Evolutionary conservation across 2,113 vertebrate genomes (phyloP).

Genomic region (Hippocampus abdominalis): DNA sequence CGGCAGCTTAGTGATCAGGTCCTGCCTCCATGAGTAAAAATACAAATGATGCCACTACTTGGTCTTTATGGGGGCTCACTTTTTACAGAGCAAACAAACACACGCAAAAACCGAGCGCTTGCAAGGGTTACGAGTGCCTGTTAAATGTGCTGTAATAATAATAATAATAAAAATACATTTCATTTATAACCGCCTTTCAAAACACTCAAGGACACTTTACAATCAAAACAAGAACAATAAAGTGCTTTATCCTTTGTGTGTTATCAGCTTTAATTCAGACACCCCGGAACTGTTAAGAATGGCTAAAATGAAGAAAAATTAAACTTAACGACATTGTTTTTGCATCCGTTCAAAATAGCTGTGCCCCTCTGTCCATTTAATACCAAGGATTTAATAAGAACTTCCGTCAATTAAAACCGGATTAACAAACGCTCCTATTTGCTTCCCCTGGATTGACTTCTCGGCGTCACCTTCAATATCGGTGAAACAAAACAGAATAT

Average conservation of each 20-base stretch:
- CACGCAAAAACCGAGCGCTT: too few species aligned
- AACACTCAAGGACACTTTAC: too few species aligned
- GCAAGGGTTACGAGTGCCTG: too few species aligned
- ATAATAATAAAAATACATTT: too few species aligned
- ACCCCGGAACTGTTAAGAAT: neutral
- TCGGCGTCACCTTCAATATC: constrained; percentile 9
- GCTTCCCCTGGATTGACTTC: constrained; percentile 15
- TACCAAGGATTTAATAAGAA: constrained; percentile 24
- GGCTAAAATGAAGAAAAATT: neutral
- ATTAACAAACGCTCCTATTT: constrained; percentile 22
- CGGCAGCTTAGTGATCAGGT: too few species aligned
- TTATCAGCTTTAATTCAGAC: neutral
- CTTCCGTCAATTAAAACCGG: constrained; percentile 6
- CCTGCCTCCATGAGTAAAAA: too few species aligned
- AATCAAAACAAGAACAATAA: too few species aligned
- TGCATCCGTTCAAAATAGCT: neutral
- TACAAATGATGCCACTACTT: too few species aligned
- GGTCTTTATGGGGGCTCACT: too few species aligned
- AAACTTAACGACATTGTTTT: neutral
- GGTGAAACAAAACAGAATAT: constrained; percentile 8
- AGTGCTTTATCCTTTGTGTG: neutral
- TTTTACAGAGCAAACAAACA: too few species aligned
- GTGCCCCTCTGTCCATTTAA: constrained; percentile 3
- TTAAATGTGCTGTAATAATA: too few species aligned
- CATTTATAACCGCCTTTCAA: too few species aligned